These are phyloP conservation scores for Caloenas nicobarica DNA, from an alignment of 2,113 vertebrate species.

Conservation along the genomic window DNA sequence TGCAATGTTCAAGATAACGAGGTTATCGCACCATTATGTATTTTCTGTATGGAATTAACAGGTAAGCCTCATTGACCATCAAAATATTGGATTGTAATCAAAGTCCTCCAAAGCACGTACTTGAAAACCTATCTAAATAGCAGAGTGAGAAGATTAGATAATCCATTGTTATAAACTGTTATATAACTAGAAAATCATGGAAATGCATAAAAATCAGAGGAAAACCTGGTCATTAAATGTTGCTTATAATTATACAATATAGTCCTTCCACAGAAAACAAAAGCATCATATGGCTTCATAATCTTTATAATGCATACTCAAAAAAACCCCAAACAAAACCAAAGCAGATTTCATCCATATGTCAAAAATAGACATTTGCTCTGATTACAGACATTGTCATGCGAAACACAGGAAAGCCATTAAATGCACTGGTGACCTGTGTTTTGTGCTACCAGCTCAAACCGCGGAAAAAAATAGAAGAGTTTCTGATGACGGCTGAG, in stretches of 20 bases:
- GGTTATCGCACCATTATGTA: background rate
- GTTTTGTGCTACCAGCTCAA: background rate
- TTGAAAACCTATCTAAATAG: background rate
- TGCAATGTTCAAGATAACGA: background rate
- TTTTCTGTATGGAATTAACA: slow-evolving; percentile 36
- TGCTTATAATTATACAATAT: background rate
- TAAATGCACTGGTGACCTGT: background rate
- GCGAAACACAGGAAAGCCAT: background rate
- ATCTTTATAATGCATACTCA: background rate
- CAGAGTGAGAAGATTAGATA: background rate
- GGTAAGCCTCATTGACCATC: background rate
- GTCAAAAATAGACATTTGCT: background rate
- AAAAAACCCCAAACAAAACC: background rate
- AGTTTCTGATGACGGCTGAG: background rate
- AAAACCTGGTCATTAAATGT: background rate
- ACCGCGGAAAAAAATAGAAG: background rate
- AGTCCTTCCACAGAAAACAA: background rate
- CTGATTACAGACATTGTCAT: background rate
- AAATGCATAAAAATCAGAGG: background rate
- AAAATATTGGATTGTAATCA: slow-evolving; percentile 8
- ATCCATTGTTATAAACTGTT: background rate
- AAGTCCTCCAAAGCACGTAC: slow-evolving; percentile 11
- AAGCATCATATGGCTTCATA: background rate
- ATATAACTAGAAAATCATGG: background rate
- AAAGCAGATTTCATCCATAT: background rate